Evolutionary conservation across 2,113 vertebrate species (phyloP), one percentile per base, ranked within the genome.

Genomic region (Lethenteron camtschaticum): DNA sequence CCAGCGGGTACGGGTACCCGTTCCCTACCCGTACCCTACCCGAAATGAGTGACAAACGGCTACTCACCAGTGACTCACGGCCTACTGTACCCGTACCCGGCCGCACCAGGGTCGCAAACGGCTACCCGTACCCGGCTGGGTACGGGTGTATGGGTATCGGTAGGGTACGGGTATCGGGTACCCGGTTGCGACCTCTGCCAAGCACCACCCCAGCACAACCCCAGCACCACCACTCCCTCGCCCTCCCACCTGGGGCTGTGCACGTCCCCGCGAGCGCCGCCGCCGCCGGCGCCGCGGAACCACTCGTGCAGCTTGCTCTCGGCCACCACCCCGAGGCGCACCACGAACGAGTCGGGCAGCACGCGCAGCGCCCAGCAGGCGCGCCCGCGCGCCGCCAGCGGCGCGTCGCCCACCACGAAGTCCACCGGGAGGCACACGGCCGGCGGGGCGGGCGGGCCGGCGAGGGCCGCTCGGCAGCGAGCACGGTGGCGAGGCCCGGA

Each of bases 301-400:
- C 92, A 88, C 74, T 95, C 92, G 55, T 88, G 78, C 57, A 96
- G 80, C 76, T 90, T 97, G 57, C 83, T 80, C 68, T 86, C 82
- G 0, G 90, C 89, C 12, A 85, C 89, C 70, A 99, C 94, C n/a
- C 92, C 94, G 11, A 84, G 88, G 81, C 95, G 96, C 11, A 96
- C 85, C 81, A 97, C 74, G 77, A 90, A 99, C 1, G 88, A 95
- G 71, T 84, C 81, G 0, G 87, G 79, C 68, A 92, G 87, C 75
- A 97, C 87, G 1, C 55, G 83, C 76, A 96, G 90, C 68, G 90
- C 86, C 92, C 94, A 99, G 70, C 87, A 96, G 76, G 95, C 89
- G 68, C 84, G 85, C 59, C 94, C 94, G 77, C 85, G 87, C 57
- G 84, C 80, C 13, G 59, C 16, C 77, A 97, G 84, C 11, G 90